Conservation (phyloP, 1,140 invertebrate species). For the Drosophila navojoa region DNA sequence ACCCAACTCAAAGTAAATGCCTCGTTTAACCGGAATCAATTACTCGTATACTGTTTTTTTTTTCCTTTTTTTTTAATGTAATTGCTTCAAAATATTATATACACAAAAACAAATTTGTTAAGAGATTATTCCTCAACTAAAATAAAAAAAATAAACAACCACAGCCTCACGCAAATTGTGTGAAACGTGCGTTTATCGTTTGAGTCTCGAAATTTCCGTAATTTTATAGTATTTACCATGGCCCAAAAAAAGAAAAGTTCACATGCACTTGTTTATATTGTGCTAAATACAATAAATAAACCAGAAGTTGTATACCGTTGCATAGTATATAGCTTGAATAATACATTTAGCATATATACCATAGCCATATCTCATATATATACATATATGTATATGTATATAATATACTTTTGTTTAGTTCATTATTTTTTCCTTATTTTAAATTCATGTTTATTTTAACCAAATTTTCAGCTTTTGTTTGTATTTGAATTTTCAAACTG, state of each 20-base stretch:
- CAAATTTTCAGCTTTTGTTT: conserved; percentile 33
- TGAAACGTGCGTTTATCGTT: conserved; percentile 33
- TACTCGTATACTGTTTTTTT: background rate
- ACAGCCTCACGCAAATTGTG: conserved; percentile 22
- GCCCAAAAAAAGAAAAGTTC: conserved; percentile 37
- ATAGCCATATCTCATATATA: background rate
- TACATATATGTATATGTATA: background rate
- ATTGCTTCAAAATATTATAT: too few relatives aligned
- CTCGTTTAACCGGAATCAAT: conserved; percentile 14
- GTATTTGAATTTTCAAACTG: conserved; percentile 35
- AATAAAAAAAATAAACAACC: too few relatives aligned
- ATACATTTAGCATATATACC: background rate
- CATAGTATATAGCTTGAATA: background rate
- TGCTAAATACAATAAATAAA: background rate
- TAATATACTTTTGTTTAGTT: background rate
- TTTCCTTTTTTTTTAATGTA: too few relatives aligned
- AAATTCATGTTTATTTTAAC: conserved; percentile 34
- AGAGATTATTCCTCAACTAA: too few relatives aligned
- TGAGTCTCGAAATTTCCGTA: conserved; percentile 39
- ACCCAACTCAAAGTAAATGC: conserved; percentile 32
- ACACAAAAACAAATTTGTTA: too few relatives aligned
- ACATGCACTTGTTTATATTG: conserved; percentile 47
- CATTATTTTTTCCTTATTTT: background rate
- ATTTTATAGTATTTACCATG: conserved; percentile 45
- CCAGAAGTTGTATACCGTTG: background rate